Evolutionary conservation across 2,888 invertebrate species (phyloP).

Genomic region (Xylophagus ater): DNA sequence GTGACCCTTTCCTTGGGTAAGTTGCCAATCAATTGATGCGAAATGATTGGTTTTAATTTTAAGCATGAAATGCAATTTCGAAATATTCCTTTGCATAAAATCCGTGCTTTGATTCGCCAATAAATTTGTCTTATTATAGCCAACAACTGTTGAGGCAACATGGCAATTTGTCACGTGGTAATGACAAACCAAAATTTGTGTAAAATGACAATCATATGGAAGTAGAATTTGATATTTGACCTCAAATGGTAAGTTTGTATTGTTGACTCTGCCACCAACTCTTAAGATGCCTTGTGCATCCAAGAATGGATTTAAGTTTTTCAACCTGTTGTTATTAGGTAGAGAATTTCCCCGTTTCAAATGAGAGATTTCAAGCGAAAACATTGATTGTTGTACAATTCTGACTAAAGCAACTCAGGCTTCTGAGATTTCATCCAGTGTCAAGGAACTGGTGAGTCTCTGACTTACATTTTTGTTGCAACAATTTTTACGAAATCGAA

Average conservation of each 20-base stretch:
- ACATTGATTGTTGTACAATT: neutral
- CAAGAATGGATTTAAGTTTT: too few species aligned
- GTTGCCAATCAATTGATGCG: constrained; percentile 3
- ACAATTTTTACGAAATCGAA: neutral
- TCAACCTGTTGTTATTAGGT: too few species aligned
- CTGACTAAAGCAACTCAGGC: neutral
- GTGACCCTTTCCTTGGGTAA: constrained; percentile 2
- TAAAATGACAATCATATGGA: neutral
- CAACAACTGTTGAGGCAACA: neutral
- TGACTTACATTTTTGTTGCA: neutral
- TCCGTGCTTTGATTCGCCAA: constrained; percentile 1
- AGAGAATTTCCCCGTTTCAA: too few species aligned
- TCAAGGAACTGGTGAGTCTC: neutral
- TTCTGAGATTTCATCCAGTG: neutral
- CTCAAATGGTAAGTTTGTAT: neutral
- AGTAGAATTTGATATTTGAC: constrained; percentile 2
- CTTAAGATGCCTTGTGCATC: too few species aligned
- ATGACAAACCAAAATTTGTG: neutral
- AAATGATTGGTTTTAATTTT: neutral
- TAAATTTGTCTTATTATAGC: neutral
- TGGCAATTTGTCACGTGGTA: constrained; percentile 1
- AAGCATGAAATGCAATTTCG: too few species aligned
- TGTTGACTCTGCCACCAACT: neutral
- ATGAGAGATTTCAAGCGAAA: too few species aligned
- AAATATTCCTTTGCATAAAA: too few species aligned